These are phyloP conservation scores for Leiothrix lutea DNA, from an alignment of 2,113 vertebrate genomes.

Conservation along the genomic window DNA sequence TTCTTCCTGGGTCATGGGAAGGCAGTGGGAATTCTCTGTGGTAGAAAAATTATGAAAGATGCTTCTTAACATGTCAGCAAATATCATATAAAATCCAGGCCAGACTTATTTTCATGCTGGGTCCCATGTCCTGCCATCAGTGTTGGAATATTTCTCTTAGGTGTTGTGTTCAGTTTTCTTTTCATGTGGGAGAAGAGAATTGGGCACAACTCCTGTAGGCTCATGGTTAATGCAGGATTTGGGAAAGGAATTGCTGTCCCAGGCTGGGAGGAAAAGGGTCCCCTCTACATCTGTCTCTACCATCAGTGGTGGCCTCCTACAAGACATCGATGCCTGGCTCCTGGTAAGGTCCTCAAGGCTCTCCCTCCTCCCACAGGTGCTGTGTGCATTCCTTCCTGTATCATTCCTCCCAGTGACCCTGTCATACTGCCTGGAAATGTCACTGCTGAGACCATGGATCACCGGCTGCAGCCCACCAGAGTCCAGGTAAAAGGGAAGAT, in stretches of 20 bases:
- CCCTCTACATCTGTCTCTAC: neutral
- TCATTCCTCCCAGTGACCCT: constrained; percentile 83
- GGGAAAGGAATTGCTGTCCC: neutral
- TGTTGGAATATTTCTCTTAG: neutral
- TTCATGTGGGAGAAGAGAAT: neutral
- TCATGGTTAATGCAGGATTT: neutral
- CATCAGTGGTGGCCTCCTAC: neutral
- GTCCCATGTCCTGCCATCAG: neutral
- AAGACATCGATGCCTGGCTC: neutral
- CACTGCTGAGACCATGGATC: constrained; percentile 82
- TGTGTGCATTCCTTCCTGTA: constrained; percentile 83
- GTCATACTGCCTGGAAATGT: constrained; percentile 83
- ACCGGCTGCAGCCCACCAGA: constrained; percentile 85
- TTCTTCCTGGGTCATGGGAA: neutral
- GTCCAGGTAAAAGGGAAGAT: constrained; percentile 80
- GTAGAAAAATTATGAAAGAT: neutral
- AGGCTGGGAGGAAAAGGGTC: neutral
- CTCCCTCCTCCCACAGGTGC: constrained; percentile 74
- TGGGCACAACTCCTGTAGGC: neutral
- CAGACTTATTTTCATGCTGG: neutral
- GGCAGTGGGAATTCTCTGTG: neutral
- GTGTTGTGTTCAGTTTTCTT: neutral
- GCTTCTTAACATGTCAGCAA: neutral
- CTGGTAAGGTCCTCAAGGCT: neutral
- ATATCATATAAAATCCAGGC: neutral